phyloP scores from a whole-genome alignment of 2,888 invertebrate species.

The Caenorhabditis wallacei region DNA sequence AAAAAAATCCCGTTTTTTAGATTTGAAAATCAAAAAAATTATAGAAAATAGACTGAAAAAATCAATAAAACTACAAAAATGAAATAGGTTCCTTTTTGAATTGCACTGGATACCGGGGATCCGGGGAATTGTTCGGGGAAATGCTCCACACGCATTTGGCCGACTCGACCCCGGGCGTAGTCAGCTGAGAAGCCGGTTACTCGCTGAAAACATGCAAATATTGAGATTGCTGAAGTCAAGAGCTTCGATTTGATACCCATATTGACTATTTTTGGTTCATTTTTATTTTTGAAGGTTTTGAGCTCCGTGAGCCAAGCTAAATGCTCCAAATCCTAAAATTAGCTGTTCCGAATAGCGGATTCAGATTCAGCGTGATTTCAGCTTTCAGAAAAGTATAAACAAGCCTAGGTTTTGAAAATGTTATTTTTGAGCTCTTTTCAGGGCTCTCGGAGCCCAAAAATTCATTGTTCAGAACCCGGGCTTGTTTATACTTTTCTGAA shows the following conservation, averaged over 20 bases:
- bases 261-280: background rate
- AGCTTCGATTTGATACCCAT: background rate
- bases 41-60: conserved; percentile 16
- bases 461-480: no score
- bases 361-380: no score
- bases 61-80: background rate
- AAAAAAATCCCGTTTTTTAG: conserved; percentile 19
- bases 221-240: background rate
- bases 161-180: conserved; percentile 67
- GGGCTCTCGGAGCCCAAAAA: no score
- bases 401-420: no score
- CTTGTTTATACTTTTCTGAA: no score
- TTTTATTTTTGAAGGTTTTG: background rate
- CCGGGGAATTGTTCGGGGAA: conserved; percentile 64
- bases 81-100: background rate
- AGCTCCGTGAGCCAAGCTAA: no score
- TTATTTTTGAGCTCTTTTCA: no score
- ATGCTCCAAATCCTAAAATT: no score
- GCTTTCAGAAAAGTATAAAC: no score
- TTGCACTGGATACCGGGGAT: conserved; percentile 34
- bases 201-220: conserved; percentile 41
- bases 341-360: no score
- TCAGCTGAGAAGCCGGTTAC: conserved; percentile 70
- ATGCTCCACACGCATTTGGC: conserved; percentile 66
- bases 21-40: conserved; percentile 17